Conservation (phyloP, 1,140 invertebrate species). For the Lasioglossum baleicum region DNA sequence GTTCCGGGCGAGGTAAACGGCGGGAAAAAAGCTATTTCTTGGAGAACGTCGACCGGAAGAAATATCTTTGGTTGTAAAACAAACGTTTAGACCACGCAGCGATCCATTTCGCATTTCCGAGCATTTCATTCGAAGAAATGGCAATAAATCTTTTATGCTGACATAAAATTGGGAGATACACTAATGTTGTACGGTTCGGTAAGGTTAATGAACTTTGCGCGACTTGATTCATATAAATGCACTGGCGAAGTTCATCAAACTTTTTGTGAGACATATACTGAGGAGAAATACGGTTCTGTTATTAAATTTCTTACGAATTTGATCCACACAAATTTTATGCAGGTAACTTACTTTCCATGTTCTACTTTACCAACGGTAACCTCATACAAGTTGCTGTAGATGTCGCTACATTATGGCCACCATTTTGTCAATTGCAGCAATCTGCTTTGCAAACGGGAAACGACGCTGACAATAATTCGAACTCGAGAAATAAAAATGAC, state of each 20-base stretch:
- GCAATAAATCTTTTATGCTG: background rate
- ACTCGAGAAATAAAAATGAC: background rate
- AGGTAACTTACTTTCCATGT: background rate
- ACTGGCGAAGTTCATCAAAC: background rate
- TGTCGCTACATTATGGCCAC: background rate
- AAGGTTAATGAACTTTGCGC: background rate
- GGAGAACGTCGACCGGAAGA: background rate
- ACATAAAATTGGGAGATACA: background rate
- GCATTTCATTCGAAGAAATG: background rate
- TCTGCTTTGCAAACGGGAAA: background rate
- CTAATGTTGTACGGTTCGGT: too few species aligned
- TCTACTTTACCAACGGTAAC: constrained; percentile 1
- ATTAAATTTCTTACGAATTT: background rate
- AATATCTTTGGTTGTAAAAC: background rate
- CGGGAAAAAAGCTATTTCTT: background rate
- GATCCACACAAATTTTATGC: too few species aligned
- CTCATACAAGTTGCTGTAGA: background rate
- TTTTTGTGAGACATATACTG: background rate
- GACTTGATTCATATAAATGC: background rate
- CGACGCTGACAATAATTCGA: too few species aligned
- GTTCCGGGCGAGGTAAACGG: background rate
- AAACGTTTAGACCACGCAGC: background rate
- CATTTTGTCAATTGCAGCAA: background rate
- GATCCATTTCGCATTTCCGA: background rate
- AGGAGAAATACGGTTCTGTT: too few species aligned